A percentile compares a stretch with the other conserved stretches of the same genome.
Conservation (phyloP, 2,113 vertebrate genomes). For the Tragelaphus scriptus region DNA sequence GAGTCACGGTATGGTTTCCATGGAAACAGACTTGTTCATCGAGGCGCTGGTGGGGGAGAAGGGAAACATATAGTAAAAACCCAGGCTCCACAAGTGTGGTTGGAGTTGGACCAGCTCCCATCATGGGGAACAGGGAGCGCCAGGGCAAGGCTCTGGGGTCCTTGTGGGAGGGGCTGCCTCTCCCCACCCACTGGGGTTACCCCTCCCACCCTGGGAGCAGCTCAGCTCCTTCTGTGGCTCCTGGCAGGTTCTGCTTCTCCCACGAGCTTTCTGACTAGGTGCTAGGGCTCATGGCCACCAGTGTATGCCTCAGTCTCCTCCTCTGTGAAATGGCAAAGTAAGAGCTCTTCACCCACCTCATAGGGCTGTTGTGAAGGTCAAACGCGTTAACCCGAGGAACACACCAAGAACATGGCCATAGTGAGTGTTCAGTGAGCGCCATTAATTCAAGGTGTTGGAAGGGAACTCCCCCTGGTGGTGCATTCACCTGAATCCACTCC, state of each 20-base stretch:
- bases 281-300: background rate
- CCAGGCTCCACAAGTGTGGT: constrained; percentile 62
- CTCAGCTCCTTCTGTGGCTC: background rate
- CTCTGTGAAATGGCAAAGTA: background rate
- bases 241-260: background rate
- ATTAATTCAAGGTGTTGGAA: background rate
- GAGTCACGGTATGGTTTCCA: constrained; percentile 86
- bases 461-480: background rate
- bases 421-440: background rate
- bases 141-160: background rate
- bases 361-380: constrained; percentile 9
- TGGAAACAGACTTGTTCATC: constrained; percentile 84
- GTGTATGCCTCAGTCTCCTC: background rate
- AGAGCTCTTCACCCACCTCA: background rate
- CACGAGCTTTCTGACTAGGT: background rate
- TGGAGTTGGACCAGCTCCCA: constrained; percentile 20
- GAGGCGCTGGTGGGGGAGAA: constrained; percentile 51
- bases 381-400: fast-evolving
- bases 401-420: fast-evolving
- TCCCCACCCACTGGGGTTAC: background rate
- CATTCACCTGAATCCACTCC: background rate
- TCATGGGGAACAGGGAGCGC: background rate
- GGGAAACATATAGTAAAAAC: constrained; percentile 67
- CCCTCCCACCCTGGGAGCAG: background rate
- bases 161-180: background rate